Percentiles rank a stretch among this genome's conserved stretches.
phyloP scores from a whole-genome alignment of 35 echinoderm and acorn worm species.

The Heliocidaris erythrogramma region DNA sequence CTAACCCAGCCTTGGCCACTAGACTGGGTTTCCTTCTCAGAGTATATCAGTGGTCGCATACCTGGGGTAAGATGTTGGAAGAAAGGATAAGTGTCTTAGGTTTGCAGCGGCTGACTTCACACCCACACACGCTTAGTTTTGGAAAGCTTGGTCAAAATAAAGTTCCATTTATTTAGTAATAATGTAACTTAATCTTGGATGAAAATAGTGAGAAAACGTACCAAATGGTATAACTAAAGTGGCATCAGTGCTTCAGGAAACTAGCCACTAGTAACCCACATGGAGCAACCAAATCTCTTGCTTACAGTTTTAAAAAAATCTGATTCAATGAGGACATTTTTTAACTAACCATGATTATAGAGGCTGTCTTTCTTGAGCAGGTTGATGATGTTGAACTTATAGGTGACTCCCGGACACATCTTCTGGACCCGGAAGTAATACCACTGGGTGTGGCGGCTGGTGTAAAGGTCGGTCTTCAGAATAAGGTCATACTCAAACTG shows the following conservation, averaged over 20 bases:
- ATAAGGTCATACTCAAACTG: constrained; percentile 99
- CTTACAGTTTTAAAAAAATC: no score
- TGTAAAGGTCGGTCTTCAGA: constrained; percentile 97
- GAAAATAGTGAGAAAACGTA: no score
- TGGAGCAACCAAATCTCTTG: no score
- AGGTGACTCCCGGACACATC: constrained; percentile 84
- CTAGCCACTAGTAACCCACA: no score
- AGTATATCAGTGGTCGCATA: constrained; percentile 97
- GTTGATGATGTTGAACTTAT: constrained; percentile 94
- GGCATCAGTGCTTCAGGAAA: no score
- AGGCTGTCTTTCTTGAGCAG: constrained; percentile 97
- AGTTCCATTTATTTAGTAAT: no score
- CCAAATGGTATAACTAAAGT: no score
- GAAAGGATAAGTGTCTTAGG: neutral
- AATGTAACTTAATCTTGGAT: no score
- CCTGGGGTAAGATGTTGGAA: constrained; percentile 39
- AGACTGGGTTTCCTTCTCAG: constrained; percentile 64
- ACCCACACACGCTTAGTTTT: neutral
- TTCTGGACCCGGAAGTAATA: constrained; percentile 94
- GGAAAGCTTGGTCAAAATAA: neutral
- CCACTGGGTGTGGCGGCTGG: constrained; percentile 95
- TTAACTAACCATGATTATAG: constrained; percentile 88
- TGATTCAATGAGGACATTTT: neutral
- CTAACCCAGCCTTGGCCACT: constrained; percentile 73
- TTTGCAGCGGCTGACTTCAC: neutral